Evolutionary conservation across 2,888 invertebrate genomes (phyloP).

Genomic region (Lithophane ornitopus): DNA sequence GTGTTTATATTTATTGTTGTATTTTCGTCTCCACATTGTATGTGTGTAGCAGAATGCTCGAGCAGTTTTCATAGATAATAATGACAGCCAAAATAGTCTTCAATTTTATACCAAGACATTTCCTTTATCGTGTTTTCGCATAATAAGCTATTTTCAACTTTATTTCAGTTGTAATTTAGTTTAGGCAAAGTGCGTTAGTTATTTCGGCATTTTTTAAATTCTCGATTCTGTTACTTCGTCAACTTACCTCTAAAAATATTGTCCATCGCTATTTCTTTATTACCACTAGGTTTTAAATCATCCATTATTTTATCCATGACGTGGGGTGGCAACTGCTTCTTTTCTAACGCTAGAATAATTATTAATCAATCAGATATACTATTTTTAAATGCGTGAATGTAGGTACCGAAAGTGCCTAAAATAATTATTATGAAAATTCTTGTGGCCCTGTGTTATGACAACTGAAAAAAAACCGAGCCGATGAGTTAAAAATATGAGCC

Average conservation of each 20-base stretch:
- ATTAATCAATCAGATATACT: background rate
- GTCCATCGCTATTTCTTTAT: conserved; percentile 20
- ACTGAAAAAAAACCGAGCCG: background rate
- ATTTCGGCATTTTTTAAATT: background rate
- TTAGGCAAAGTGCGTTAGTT: background rate
- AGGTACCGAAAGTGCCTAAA: background rate
- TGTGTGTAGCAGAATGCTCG: background rate
- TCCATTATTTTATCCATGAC: conserved; percentile 32
- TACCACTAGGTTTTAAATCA: conserved; percentile 11
- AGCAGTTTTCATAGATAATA: background rate
- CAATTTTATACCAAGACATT: background rate
- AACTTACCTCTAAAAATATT: conserved; percentile 40
- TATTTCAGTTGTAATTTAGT: background rate
- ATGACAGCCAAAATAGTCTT: background rate
- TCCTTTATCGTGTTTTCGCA: background rate
- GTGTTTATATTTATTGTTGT: no score
- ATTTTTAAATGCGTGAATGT: background rate
- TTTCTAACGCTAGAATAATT: conserved; percentile 32
- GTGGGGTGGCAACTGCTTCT: conserved; percentile 17
- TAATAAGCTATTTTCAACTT: background rate
- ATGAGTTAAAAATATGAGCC: background rate
- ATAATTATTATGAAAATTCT: background rate
- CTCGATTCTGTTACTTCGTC: background rate
- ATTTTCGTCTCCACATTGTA: no score
- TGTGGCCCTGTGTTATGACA: no score